phyloP scores from a whole-genome alignment of 2,113 vertebrate species.

The Rallus limicola region DNA sequence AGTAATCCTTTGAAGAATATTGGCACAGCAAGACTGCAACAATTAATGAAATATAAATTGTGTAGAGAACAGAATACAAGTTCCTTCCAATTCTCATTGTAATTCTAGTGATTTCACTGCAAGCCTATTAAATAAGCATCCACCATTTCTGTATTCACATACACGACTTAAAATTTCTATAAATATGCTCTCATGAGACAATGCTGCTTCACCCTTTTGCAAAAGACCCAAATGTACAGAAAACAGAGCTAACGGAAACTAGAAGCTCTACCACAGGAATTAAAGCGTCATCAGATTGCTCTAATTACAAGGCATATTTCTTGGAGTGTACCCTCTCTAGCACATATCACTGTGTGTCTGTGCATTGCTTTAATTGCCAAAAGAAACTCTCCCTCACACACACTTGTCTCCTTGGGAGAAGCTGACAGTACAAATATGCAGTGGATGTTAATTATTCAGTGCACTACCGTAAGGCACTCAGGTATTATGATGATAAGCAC shows the following conservation, averaged over 20 bases:
- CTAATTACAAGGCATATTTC: background rate
- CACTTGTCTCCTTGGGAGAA: background rate
- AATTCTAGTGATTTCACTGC: background rate
- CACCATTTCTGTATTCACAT: background rate
- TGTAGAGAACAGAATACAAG: background rate
- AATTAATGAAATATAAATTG: slow-evolving; percentile 10
- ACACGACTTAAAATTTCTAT: background rate
- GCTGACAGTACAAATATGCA: slow-evolving; percentile 22
- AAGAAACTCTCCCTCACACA: background rate
- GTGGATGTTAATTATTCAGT: slow-evolving; percentile 35
- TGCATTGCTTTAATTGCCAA: slow-evolving; percentile 21
- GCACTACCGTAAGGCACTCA: background rate
- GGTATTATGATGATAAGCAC: background rate
- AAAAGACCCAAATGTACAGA: background rate
- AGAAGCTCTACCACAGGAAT: background rate
- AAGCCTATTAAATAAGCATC: background rate
- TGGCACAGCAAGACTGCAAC: background rate
- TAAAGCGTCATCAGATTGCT: background rate
- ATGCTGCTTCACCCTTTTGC: background rate
- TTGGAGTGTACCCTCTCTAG: background rate
- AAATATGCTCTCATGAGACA: background rate
- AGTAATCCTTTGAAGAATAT: slow-evolving; percentile 12
- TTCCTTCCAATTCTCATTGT: background rate
- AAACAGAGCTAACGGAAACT: background rate
- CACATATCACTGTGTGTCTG: background rate